Base-by-base conservation (phyloP, 2,888 invertebrate species). In the Elegia similella region DNA sequence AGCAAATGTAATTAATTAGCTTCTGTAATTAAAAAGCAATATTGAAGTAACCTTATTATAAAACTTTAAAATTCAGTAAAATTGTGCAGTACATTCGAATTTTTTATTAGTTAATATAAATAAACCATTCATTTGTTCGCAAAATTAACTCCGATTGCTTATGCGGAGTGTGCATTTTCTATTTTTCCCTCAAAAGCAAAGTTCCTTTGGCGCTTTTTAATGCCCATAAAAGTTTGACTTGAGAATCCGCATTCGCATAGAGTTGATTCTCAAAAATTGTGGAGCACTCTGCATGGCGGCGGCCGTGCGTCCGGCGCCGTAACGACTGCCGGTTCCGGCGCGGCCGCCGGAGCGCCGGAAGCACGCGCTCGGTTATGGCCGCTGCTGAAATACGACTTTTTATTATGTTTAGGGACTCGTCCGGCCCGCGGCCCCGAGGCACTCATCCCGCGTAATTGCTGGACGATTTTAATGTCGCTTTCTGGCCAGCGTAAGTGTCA, bases 321-420 rank as follows among this genome's bases (percentile, higher is more conserved):
- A 84, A 85, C 84, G 84, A 84, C 86, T 84, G 86, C 86, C 86
- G 72, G 57, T 80, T 85, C 86, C 86, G 83, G 69, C 65, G 32
- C 64, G 67, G 69, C 72, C 72, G 68, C 68, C 69, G 67, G 60
- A 44, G 55, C 47, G 57, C 52, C 68, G 62, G 65, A 67, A 65
- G 62, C 62, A 57, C 65, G 67, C 59, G 71, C 65, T 50, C 65
- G 70, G 75, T 76, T 68, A 76, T 72, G 68, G 71, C 62, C 71
- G 73, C 69, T 55, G 63, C 38, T 56, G 62, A 78, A 75, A 75
- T 76, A 73, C 68, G 76, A 69, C 67, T 65, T 79, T 78, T 78
- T 78, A 73, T 76, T 66, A 62, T 69, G 62, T 62, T 67, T 62
- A 16, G 50, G 6, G 12, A 15, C 34, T 16, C 34, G 29, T 13